Conservation (phyloP, 1,140 invertebrate species). For the Caenorhabditis briggsae region DNA sequence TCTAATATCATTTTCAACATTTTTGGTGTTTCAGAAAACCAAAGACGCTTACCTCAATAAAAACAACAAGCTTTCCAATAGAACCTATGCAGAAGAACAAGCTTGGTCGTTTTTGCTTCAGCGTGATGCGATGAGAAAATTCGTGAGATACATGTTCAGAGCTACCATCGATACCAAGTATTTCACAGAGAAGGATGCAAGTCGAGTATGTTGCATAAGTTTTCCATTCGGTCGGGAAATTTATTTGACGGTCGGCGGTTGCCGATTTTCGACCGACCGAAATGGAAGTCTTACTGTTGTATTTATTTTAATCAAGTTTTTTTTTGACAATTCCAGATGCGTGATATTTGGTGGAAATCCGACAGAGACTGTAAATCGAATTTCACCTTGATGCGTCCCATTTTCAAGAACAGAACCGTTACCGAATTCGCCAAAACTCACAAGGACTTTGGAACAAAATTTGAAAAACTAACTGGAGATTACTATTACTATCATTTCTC, state of each 20-base stretch:
- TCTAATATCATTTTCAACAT: slow-evolving; percentile 78
- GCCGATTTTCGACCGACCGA: too few species aligned
- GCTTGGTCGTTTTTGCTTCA: not conserved
- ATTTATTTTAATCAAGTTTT: too few species aligned
- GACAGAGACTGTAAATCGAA: slow-evolving; percentile 12
- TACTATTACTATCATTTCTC: not conserved
- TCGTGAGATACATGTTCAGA: slow-evolving; percentile 9
- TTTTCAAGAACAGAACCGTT: not conserved
- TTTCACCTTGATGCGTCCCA: not conserved
- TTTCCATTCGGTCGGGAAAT: not conserved
- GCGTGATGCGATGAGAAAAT: slow-evolving; percentile 12
- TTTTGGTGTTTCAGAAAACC: slow-evolving; percentile 82
- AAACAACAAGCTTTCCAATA: slow-evolving; percentile 88
- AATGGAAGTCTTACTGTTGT: too few species aligned
- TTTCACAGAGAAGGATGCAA: not conserved
- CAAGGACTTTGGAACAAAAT: not conserved
- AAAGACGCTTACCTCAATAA: slow-evolving; percentile 93
- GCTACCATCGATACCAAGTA: not conserved
- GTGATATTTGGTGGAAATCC: slow-evolving; percentile 1
- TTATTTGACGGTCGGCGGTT: too few species aligned
- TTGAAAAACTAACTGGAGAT: not conserved
- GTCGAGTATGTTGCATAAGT: not conserved
- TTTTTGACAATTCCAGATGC: not conserved
- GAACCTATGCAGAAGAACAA: slow-evolving; percentile 93
- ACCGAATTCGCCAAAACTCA: slow-evolving; percentile 4